Percentiles rank a stretch among this genome's conserved stretches.
Evolutionary conservation across 2,888 invertebrate species (phyloP).

Genomic region (Lycia hirtaria): DNA sequence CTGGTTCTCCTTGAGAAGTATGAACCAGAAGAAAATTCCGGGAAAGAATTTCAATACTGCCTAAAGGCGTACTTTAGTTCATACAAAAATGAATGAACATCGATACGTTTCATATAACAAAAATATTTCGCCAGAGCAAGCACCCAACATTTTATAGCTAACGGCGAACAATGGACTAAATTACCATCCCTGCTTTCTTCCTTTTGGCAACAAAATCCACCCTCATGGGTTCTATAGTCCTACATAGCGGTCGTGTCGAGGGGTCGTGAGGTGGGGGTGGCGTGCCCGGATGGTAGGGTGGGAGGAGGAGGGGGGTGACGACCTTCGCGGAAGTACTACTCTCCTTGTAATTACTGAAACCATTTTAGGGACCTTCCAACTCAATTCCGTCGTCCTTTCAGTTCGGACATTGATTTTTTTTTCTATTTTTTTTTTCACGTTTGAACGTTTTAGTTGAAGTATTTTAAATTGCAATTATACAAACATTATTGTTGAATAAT

Average conservation of each 20-base stretch:
- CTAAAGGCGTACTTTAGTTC: too few relatives aligned
- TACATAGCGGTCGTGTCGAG: slow-evolving; percentile 34
- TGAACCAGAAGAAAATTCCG: too few relatives aligned
- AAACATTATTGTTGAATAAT: too few relatives aligned
- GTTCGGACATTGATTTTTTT: slow-evolving; percentile 50
- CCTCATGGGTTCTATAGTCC: slow-evolving; percentile 28
- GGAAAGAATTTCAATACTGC: too few relatives aligned
- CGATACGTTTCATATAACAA: too few relatives aligned
- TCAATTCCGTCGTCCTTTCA: slow-evolving; percentile 49
- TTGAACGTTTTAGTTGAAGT: slow-evolving; percentile 3
- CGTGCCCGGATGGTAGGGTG: slow-evolving; percentile 12
- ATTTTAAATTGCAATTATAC: too few relatives aligned
- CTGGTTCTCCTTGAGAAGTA: too few relatives aligned
- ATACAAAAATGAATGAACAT: too few relatives aligned
- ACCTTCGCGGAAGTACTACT: slow-evolving; percentile 66
- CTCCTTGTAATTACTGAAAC: slow-evolving; percentile 60
- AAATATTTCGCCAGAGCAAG: not conserved
- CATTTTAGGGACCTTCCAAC: slow-evolving; percentile 53
- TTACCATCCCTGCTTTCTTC: slow-evolving; percentile 19
- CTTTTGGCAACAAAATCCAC: slow-evolving; percentile 17
- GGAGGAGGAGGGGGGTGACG: slow-evolving; percentile 43
- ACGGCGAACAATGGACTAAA: slow-evolving; percentile 17
- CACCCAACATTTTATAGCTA: slow-evolving; percentile 15
- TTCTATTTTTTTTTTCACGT: slow-evolving; percentile 24
- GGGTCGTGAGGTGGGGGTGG: slow-evolving; percentile 31